Conservation (phyloP, 1,140 invertebrate genomes). For the Drosophila hydei region DNA sequence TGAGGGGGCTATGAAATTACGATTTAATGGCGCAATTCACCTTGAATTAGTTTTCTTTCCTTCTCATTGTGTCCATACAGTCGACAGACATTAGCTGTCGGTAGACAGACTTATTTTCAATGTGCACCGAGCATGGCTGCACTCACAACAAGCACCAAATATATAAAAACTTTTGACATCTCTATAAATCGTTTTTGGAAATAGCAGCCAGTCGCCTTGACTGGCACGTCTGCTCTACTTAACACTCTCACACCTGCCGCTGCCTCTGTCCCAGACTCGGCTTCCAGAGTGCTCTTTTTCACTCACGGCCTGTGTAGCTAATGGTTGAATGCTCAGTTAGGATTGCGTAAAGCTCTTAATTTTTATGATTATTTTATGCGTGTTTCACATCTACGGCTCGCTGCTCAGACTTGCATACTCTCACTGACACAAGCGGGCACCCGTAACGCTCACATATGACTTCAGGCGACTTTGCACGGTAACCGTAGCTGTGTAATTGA, state of each 20-base stretch:
- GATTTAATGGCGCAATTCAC: conserved; percentile 46
- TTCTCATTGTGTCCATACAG: conserved; percentile 17
- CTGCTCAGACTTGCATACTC: conserved; percentile 44
- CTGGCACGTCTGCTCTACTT: conserved; percentile 63
- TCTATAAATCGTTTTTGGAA: conserved; percentile 44
- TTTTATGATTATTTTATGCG: conserved; percentile 75
- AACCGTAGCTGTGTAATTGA: conserved; percentile 43
- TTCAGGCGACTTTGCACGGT: conserved; percentile 13
- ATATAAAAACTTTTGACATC: conserved; percentile 49
- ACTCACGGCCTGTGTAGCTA: conserved; percentile 28
- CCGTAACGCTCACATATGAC: conserved; percentile 11
- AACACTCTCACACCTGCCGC: conserved; percentile 63
- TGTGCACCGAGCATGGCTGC: conserved; percentile 50
- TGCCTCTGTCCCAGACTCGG: conserved; percentile 29
- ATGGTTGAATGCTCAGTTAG: conserved; percentile 38
- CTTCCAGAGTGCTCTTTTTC: conserved; percentile 45
- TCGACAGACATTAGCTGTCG: conserved; percentile 35
- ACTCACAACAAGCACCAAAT: conserved; percentile 38
- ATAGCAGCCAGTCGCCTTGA: conserved; percentile 38
- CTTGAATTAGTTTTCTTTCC: conserved; percentile 56
- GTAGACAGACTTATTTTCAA: conserved; percentile 50
- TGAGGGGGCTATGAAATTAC: neutral
- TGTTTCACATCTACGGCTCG: conserved; percentile 58
- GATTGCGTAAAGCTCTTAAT: conserved; percentile 68
- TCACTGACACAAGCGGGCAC: conserved; percentile 10